Evolutionary conservation across 2,797 vertebrate genomes (phyloP), one percentile per base, ranked within the genome.

Genomic region (Enteromius thamalakanensis): DNA sequence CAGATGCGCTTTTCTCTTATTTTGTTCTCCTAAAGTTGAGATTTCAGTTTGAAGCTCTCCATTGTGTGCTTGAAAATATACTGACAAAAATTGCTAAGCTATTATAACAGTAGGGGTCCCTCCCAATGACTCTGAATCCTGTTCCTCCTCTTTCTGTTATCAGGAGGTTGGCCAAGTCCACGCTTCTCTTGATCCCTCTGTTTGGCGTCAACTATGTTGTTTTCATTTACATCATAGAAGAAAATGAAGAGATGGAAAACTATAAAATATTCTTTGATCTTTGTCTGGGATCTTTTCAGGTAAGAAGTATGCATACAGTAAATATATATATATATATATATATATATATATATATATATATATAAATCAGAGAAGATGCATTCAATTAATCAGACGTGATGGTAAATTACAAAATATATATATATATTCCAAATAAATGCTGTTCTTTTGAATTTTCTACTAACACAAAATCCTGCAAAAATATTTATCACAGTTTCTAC

Each of bases 91-190:
- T 21, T 26, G 29, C 47, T 12, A 26, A 32, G 58, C 53, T 69
- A 51, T 58, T 32, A 80, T 72, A 60, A 65, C 11, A 42, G 29
- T 34, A 64, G 51, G 47, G 51, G 5, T 34, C 19, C 14, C 26
- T 55, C 19, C 26, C 5, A 10, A 23, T 45, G 10, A 23, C 9
- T 68, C 17, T 0, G 3, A 82, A 62, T 76, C n/a, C n/a, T 62
- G 42, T 72, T 9, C 29, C 45, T 78, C 53, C 9, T 79, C 11
- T 86, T n/a, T 85, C 37, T 40, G 37, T 78, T 78, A 79, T 42
- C 80, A 99, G 98, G 92, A 95, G 97, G 83, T 95, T 99, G 86
- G 94, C 97, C 21, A 99, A 98, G 92, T 99, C 98, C 72, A 99
- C 97, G 0, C 92, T 99, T 86, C 90, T 99, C 90, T 94, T 99